phyloP scores from a whole-genome alignment of 2,888 invertebrate species.

The Griposia aprilina region DNA sequence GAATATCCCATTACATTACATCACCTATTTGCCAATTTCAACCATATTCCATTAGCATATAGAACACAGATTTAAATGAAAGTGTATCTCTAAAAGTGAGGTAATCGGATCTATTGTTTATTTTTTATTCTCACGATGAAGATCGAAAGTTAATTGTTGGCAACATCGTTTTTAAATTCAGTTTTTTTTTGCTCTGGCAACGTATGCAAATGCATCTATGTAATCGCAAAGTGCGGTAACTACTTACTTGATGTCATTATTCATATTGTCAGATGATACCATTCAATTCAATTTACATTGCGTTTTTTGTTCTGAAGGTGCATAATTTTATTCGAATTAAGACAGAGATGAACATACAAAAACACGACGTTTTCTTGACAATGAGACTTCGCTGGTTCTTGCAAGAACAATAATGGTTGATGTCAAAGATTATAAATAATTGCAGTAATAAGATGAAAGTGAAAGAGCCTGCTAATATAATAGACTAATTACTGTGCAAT shows the following conservation, averaged over 20 bases:
- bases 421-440: slow-evolving; percentile 59
- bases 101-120: slow-evolving; percentile 67
- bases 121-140: slow-evolving; percentile 71
- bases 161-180: slow-evolving; percentile 59
- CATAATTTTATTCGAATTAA: slow-evolving; percentile 18
- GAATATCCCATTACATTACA: slow-evolving; percentile 39
- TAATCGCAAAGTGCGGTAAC: slow-evolving; percentile 45
- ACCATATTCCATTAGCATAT: slow-evolving; percentile 53
- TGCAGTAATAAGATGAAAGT: slow-evolving; percentile 61
- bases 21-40: slow-evolving; percentile 29
- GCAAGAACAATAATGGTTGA: slow-evolving; percentile 61
- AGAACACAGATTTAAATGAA: slow-evolving; percentile 57
- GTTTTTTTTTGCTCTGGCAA: slow-evolving; percentile 61
- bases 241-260: slow-evolving; percentile 36
- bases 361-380: slow-evolving; percentile 2
- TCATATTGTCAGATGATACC: slow-evolving; percentile 31
- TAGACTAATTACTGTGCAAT: slow-evolving; percentile 48
- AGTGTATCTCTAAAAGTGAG: slow-evolving; percentile 63
- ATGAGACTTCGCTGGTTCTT: slow-evolving; percentile 5
- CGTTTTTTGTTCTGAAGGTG: slow-evolving; percentile 20
- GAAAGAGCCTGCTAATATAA: slow-evolving; percentile 37
- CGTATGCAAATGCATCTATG: slow-evolving; percentile 58
- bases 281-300: slow-evolving; percentile 40
- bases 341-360: slow-evolving; percentile 30
- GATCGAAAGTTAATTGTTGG: slow-evolving; percentile 68